Percentiles rank a stretch among this genome's conserved stretches.
phyloP scores from a whole-genome alignment of 2,113 vertebrate genomes.

The Tauraco erythrolophus region DNA sequence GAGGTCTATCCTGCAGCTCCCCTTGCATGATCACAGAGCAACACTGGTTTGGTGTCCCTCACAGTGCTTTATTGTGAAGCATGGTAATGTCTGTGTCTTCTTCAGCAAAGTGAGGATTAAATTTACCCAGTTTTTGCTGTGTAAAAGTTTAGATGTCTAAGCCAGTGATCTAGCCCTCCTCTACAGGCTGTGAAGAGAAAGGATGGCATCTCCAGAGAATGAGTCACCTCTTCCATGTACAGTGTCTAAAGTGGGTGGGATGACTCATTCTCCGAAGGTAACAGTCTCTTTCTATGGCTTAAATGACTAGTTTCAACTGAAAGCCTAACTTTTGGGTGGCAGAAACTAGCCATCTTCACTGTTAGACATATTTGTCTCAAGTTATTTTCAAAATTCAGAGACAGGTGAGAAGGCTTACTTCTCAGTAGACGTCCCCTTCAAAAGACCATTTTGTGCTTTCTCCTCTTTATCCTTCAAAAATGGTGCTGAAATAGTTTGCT shows the following conservation, averaged over 20 bases:
- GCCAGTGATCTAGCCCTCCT: not conserved
- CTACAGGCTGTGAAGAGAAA: not conserved
- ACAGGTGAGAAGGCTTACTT: not conserved
- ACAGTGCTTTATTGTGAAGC: not conserved
- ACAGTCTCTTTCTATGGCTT: not conserved
- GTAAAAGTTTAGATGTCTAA: not conserved
- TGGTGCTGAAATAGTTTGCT: not conserved
- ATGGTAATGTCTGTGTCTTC: not conserved
- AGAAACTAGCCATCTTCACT: not conserved
- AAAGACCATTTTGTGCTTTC: not conserved
- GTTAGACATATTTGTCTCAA: not conserved
- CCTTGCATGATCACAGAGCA: not conserved
- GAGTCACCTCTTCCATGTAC: constrained; percentile 33
- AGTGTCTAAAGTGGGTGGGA: constrained; percentile 54
- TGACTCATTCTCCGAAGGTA: constrained; percentile 58
- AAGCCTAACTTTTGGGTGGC: not conserved
- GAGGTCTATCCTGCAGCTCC: not conserved
- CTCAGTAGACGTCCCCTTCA: not conserved
- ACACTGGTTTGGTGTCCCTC: not conserved
- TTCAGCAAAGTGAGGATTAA: not conserved
- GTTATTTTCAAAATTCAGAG: not conserved
- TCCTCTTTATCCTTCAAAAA: not conserved
- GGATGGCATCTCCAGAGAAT: constrained; percentile 18
- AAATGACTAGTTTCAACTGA: constrained; percentile 15
- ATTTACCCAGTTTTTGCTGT: not conserved